A percentile compares a stretch with the other conserved stretches of the same genome.
Conservation (phyloP, 2,113 vertebrate genomes). For the Scartelaos histophorus region DNA sequence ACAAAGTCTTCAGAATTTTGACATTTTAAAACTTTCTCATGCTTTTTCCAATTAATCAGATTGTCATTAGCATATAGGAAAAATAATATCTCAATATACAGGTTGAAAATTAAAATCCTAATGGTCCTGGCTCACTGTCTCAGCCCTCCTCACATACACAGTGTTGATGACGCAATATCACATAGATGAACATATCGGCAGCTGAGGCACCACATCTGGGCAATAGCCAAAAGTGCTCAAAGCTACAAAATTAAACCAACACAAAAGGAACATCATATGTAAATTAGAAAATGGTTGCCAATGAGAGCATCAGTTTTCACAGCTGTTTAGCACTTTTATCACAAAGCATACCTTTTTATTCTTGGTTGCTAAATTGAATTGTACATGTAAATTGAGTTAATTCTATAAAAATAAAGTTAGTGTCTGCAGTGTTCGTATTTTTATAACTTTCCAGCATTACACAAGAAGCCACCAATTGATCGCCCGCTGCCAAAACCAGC, state of each 20-base stretch:
- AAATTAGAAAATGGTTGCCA: conserved; percentile 17
- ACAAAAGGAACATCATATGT: conserved; percentile 10
- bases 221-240: conserved; percentile 28
- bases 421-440: not conserved
- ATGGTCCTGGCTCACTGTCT: conserved; percentile 40
- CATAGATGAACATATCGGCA: not conserved
- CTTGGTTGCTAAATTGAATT: too few species aligned
- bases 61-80: too few species aligned
- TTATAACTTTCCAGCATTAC: not conserved
- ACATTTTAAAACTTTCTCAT: not conserved
- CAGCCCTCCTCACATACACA: conserved; percentile 25
- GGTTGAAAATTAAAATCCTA: too few species aligned
- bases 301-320: conserved; percentile 13
- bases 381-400: too few species aligned
- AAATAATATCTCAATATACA: too few species aligned
- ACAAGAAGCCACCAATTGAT: not conserved
- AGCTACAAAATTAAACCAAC: conserved; percentile 18
- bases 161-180: conserved; percentile 13
- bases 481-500: not conserved
- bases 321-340: too few species aligned
- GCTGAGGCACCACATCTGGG: not conserved
- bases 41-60: too few species aligned
- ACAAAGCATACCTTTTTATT: too few species aligned
- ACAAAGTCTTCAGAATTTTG: not conserved
- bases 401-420: not conserved